A percentile compares a stretch with the other conserved stretches of the same genome.
Conservation (phyloP, 2,888 invertebrate genomes). For the Meliscaeva auricollis region DNA sequence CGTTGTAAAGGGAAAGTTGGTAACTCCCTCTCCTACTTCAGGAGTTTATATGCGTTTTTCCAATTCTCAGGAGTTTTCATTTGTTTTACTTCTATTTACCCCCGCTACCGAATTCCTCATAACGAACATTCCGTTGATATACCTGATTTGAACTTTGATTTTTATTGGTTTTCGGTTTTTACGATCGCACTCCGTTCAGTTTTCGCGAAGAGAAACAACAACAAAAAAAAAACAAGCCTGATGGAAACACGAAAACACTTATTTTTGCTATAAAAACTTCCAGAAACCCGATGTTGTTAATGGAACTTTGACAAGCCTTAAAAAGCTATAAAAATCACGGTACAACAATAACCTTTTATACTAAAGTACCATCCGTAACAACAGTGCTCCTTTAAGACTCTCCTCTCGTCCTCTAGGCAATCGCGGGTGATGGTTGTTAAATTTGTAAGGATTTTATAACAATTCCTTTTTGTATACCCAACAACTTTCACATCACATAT, state of each 20-base stretch:
- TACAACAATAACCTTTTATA: slow-evolving; percentile 71
- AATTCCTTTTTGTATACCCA: slow-evolving; percentile 38
- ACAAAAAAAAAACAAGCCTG: slow-evolving; percentile 38
- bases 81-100: slow-evolving; percentile 59
- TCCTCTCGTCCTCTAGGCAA: neutral
- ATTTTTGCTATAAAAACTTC: slow-evolving; percentile 67
- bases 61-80: slow-evolving; percentile 76
- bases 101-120: neutral
- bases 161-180: slow-evolving; percentile 72
- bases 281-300: slow-evolving; percentile 71
- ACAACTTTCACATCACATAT: slow-evolving; percentile 6
- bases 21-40: neutral
- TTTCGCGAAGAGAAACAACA: slow-evolving; percentile 36
- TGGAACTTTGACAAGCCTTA: slow-evolving; percentile 76
- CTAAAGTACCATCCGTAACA: slow-evolving; percentile 23
- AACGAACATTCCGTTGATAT: slow-evolving; percentile 36
- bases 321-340: slow-evolving; percentile 72
- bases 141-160: slow-evolving; percentile 76
- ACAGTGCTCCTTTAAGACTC: slow-evolving; percentile 53
- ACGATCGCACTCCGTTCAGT: slow-evolving; percentile 65
- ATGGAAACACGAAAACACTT: slow-evolving; percentile 75
- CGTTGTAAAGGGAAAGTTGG: slow-evolving; percentile 15
- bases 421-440: slow-evolving; percentile 45
- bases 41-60: slow-evolving; percentile 60
- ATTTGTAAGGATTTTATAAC: slow-evolving; percentile 51